phyloP scores from a whole-genome alignment of 2,113 vertebrate genomes.

The Candoia aspera region DNA sequence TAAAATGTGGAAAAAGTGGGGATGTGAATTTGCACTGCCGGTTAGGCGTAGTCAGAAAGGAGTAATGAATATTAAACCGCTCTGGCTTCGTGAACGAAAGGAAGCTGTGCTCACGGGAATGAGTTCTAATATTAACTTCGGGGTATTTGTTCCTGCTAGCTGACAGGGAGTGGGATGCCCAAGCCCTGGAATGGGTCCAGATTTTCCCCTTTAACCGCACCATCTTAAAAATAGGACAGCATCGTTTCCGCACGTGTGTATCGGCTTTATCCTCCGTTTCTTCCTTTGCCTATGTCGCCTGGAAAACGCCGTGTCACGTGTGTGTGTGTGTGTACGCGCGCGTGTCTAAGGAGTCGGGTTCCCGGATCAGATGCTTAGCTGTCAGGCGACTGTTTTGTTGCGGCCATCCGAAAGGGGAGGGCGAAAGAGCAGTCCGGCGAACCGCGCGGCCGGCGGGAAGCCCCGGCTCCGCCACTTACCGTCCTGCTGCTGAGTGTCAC shows the following conservation, averaged over 20 bases:
- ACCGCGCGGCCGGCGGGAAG: neutral
- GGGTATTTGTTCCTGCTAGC: neutral
- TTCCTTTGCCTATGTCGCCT: neutral
- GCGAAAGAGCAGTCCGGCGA: neutral
- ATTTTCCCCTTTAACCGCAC: neutral
- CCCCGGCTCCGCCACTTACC: constrained; percentile 80
- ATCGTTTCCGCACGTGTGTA: neutral
- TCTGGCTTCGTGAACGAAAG: neutral
- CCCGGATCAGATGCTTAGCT: neutral
- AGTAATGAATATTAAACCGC: neutral
- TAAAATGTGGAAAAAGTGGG: neutral
- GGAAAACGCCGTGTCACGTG: neutral
- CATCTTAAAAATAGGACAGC: neutral
- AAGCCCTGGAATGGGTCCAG: too few relatives aligned
- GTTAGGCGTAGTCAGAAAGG: neutral
- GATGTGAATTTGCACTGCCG: neutral
- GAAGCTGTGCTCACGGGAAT: neutral
- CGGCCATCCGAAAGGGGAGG: neutral
- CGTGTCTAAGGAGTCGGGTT: neutral
- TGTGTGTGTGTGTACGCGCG: neutral
- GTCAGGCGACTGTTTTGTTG: neutral
- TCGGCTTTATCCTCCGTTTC: neutral
- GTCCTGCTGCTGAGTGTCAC: constrained; percentile 96
- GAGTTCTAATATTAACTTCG: neutral
- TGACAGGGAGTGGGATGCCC: neutral